Evolutionary conservation across 2,888 invertebrate genomes (phyloP).

Genomic region (Corbicula japonica): DNA sequence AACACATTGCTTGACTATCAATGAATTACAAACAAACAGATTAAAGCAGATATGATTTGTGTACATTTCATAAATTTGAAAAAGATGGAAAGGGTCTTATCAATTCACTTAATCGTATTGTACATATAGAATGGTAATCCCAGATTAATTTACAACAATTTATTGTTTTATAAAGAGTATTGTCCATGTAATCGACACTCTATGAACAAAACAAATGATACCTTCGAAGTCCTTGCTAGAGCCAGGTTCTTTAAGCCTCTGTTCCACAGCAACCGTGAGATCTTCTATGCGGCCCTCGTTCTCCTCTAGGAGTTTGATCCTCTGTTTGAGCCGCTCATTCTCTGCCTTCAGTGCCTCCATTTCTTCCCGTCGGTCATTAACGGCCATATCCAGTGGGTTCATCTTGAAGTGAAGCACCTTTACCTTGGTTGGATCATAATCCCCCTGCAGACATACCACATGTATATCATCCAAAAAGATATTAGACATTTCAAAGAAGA

Average conservation of each 20-base stretch:
- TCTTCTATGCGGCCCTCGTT: slow-evolving; percentile 78
- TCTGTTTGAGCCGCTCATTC: slow-evolving; percentile 77
- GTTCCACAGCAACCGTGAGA: slow-evolving; percentile 81
- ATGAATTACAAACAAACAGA: too few species aligned
- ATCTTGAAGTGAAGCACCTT: slow-evolving; percentile 82
- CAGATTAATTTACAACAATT: not conserved
- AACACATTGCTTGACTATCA: too few species aligned
- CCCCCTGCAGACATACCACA: slow-evolving; percentile 78
- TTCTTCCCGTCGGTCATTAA: slow-evolving; percentile 72
- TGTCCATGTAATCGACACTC: too few species aligned
- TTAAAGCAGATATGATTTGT: too few species aligned
- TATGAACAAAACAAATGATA: too few species aligned
- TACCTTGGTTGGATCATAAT: slow-evolving; percentile 83
- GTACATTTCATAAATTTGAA: too few species aligned
- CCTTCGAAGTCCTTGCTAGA: slow-evolving; percentile 82
- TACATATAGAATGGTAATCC: not conserved
- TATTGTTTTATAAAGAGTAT: too few species aligned
- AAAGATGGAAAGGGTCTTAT: not conserved
- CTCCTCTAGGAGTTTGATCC: slow-evolving; percentile 82
- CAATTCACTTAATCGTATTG: not conserved
- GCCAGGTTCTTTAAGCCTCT: slow-evolving; percentile 78
- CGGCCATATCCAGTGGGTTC: slow-evolving; percentile 81
- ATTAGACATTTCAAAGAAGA: too few species aligned
- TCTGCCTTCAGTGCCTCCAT: slow-evolving; percentile 76
- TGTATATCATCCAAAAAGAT: too few species aligned